phyloP scores from a whole-genome alignment of 2,888 invertebrate genomes.

The Platycnemis pennipes region DNA sequence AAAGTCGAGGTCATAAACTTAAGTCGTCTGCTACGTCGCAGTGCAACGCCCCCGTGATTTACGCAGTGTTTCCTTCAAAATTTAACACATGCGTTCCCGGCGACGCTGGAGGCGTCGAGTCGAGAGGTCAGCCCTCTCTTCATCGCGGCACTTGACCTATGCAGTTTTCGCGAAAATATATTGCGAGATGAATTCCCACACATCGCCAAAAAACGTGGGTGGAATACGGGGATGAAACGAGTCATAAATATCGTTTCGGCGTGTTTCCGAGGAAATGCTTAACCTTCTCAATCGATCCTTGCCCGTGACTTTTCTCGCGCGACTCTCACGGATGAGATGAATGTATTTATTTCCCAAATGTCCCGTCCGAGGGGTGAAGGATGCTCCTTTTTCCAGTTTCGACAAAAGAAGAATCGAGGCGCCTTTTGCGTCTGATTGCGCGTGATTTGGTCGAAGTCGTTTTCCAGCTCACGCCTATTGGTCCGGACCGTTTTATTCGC shows the following conservation, averaged over 20 bases:
- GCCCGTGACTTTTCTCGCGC: neutral
- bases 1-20: neutral
- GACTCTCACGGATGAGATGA: neutral
- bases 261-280: neutral
- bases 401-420: slow-evolving; percentile 10
- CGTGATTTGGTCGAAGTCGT: slow-evolving; percentile 31
- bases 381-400: neutral
- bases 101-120: neutral
- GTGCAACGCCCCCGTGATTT: neutral
- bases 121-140: neutral
- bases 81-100: neutral
- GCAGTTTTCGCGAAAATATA: neutral
- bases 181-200: neutral
- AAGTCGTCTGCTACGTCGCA: neutral
- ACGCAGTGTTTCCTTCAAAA: neutral
- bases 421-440: neutral
- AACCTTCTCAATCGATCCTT: neutral
- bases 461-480: slow-evolving; percentile 43
- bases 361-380: neutral
- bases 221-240: neutral
- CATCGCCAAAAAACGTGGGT: slow-evolving; percentile 12
- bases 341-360: neutral
- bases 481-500: neutral
- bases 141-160: neutral
- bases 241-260: neutral